These are phyloP conservation scores for Tiliqua scincoides DNA, from an alignment of 2,113 vertebrate genomes.

Conservation along the genomic window DNA sequence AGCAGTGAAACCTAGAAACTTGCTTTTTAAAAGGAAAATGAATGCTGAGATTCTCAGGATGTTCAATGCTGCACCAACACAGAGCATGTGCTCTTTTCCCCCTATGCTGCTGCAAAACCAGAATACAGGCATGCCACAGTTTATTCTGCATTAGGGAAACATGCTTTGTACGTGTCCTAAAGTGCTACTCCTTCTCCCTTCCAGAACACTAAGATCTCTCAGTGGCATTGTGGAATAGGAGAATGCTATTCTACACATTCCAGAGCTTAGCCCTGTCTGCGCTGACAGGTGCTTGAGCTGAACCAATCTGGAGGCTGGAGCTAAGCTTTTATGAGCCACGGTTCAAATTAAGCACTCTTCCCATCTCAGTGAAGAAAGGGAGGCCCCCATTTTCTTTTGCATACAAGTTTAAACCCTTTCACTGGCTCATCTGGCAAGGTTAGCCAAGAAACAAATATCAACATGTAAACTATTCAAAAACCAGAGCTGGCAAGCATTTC, in stretches of 20 bases:
- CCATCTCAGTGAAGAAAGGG: neutral
- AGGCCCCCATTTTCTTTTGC: neutral
- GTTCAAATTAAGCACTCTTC: neutral
- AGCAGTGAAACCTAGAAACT: neutral
- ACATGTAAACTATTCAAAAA: neutral
- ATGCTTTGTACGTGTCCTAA: neutral
- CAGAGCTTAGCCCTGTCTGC: neutral
- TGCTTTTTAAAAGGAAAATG: too few relatives aligned
- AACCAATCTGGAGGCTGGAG: neutral
- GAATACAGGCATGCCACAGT: neutral
- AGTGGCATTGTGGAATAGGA: neutral
- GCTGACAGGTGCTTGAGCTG: neutral
- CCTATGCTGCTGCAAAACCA: neutral
- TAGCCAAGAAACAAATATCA: conserved; percentile 8
- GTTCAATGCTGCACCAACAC: neutral
- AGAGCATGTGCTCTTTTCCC: neutral
- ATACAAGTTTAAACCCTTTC: too few relatives aligned
- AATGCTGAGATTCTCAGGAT: neutral
- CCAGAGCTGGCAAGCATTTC: neutral
- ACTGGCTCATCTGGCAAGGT: neutral
- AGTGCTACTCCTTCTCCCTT: neutral
- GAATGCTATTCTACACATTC: neutral
- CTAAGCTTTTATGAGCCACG: neutral
- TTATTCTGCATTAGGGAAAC: neutral
- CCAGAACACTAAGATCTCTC: neutral